Evolutionary conservation across 2,113 vertebrate genomes (phyloP).

Genomic region (Oreochromis aureus): DNA sequence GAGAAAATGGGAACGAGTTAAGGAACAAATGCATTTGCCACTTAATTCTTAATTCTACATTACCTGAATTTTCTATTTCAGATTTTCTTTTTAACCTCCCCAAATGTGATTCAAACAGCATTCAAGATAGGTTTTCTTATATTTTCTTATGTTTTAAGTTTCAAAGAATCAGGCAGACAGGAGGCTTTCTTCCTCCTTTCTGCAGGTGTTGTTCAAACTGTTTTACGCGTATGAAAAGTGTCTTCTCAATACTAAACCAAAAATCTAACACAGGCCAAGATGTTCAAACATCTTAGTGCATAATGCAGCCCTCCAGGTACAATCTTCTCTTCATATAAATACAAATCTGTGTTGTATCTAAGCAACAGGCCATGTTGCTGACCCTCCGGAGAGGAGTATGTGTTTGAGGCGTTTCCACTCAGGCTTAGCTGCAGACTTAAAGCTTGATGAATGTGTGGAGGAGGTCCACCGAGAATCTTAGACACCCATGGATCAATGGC

Average conservation of each 20-base stretch:
- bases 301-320: background rate
- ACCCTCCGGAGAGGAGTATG: background rate
- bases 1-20: background rate
- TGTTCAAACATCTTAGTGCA: background rate
- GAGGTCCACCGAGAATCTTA: conserved; percentile 41
- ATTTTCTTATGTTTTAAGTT: background rate
- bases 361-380: conserved; percentile 44
- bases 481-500: conserved; percentile 66
- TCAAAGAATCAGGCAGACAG: background rate
- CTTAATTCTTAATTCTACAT: conserved; percentile 17
- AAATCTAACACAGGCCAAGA: background rate
- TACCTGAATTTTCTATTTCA: conserved; percentile 29
- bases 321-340: background rate
- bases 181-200: background rate
- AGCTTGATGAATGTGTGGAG: conserved; percentile 58
- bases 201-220: background rate
- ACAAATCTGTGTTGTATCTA: conserved; percentile 43
- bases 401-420: conserved; percentile 23
- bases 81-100: background rate
- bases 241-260: background rate
- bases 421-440: conserved; percentile 13
- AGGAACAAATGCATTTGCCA: background rate
- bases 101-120: conserved; percentile 5
- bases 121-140: background rate
- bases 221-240: background rate